These are phyloP conservation scores for Cephus cinctus DNA, from an alignment of 1,140 invertebrate species.

Conservation along the genomic window DNA sequence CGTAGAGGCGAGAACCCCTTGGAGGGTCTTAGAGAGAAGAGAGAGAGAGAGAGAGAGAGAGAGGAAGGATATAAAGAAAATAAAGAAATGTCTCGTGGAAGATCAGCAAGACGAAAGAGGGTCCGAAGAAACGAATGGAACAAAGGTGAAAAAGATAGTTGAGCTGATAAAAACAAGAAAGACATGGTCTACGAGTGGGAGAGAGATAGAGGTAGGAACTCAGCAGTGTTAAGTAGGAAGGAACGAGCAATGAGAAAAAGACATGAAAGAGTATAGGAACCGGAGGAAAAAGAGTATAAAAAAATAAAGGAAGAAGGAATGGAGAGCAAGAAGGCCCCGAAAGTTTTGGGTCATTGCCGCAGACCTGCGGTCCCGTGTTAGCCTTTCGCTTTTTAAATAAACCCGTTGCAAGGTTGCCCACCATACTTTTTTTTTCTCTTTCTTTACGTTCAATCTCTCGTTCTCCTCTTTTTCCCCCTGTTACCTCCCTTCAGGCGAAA, in stretches of 20 bases:
- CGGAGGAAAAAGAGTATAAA: constrained; percentile 14
- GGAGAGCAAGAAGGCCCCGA: constrained; percentile 23
- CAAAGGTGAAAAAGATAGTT: too few species aligned
- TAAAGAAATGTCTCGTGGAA: too few species aligned
- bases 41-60: constrained; percentile 19
- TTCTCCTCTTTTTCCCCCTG: background rate
- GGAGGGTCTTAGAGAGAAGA: constrained; percentile 15
- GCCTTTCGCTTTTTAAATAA: constrained; percentile 32
- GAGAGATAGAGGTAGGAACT: constrained; percentile 11
- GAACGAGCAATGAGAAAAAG: constrained; percentile 9
- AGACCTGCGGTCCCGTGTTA: constrained; percentile 37
- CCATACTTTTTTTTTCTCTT: constrained; percentile 33
- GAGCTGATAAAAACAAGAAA: constrained; percentile 20
- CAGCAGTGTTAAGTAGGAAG: constrained; percentile 3
- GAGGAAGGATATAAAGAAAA: too few species aligned
- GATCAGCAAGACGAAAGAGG: too few species aligned
- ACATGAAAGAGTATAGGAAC: constrained; percentile 7
- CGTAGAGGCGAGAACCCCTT: constrained; percentile 14
- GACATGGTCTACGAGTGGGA: constrained; percentile 13
- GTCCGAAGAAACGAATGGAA: too few species aligned
- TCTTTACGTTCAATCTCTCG: too few species aligned
- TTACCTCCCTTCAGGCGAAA: background rate
- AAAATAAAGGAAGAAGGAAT: constrained; percentile 20
- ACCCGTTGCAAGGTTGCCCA: constrained; percentile 41
- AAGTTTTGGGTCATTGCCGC: constrained; percentile 25